Base-by-base conservation (phyloP, 2,888 invertebrate genomes). In the Seira ritae region DNA sequence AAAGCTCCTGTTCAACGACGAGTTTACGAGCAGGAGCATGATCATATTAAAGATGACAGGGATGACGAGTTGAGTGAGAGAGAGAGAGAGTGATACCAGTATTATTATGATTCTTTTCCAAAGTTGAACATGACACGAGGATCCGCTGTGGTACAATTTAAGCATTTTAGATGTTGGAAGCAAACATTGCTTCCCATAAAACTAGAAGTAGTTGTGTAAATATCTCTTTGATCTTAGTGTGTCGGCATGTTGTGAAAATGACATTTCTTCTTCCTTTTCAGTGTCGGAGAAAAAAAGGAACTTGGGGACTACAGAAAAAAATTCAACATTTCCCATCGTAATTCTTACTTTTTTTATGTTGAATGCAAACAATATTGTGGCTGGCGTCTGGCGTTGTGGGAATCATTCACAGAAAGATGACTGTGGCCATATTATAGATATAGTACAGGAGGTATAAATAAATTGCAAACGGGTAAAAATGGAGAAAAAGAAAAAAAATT, bases 181-280 rank as follows among this genome's bases (percentile, higher is more conserved):
- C 8, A 31, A 31, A 31, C 31, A 31, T 31, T 8, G 8, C n/a
- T n/a, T n/a, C n/a, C 31, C 31, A 31, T 31, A 31, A 31, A 31
- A 8, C 3, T 4, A 31, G 31, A 8, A 31, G 8, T 31, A 31
- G 31, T 31, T 31, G 31, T 50, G 50, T n/a, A 50, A 50, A 50
- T 50, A 50, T 50, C 50, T 15, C 74, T 74, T 74, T 67, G 74
- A 74, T 73, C 73, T 73, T 50, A n/a, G 12, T 62, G 37, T 73
- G 73, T 62, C 62, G 60, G 50, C 65, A 42, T 65, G 65, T 37
- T 74, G 67, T 67, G 74, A 60, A 46, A 74, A 66, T 66, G 74
- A 66, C 74, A 67, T 74, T 50, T 19, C 15, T 42, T 65, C 19
- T 19, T 31, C 23, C 19, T 1, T 15, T 66, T 23, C 66, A 22